These are phyloP conservation scores for Dysmachus trigonus DNA, from an alignment of 2,888 invertebrate species.

Conservation along the genomic window DNA sequence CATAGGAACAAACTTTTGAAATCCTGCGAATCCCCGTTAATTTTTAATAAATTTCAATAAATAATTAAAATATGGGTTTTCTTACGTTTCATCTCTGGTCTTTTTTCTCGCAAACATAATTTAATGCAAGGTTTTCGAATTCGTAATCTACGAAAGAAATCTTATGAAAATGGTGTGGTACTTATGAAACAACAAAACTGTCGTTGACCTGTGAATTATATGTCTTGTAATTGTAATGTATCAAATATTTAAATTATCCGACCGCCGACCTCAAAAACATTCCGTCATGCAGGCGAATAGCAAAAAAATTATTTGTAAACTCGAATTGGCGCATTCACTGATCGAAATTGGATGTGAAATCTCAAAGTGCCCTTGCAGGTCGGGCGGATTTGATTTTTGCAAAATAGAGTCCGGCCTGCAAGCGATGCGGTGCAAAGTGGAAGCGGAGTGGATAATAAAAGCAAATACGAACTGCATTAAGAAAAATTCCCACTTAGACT, in stretches of 20 bases:
- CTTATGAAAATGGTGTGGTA: too few species aligned
- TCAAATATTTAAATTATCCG: neutral
- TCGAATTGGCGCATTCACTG: neutral
- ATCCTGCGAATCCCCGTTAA: too few species aligned
- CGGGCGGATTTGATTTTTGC: neutral
- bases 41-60: too few species aligned
- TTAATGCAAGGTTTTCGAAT: too few species aligned
- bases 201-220: too few species aligned
- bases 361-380: neutral
- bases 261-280: neutral
- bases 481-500: conserved; percentile 1
- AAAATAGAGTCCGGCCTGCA: neutral
- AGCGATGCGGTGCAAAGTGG: neutral
- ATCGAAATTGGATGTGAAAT: neutral
- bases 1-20: too few species aligned
- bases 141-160: too few species aligned
- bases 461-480: neutral
- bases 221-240: too few species aligned
- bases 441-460: neutral
- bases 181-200: too few species aligned
- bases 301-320: neutral
- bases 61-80: too few species aligned
- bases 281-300: neutral
- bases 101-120: too few species aligned
- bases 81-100: too few species aligned